Evolutionary conservation across 1,140 invertebrate species (phyloP).

Genomic region (Thaumetopoea pityocampa): DNA sequence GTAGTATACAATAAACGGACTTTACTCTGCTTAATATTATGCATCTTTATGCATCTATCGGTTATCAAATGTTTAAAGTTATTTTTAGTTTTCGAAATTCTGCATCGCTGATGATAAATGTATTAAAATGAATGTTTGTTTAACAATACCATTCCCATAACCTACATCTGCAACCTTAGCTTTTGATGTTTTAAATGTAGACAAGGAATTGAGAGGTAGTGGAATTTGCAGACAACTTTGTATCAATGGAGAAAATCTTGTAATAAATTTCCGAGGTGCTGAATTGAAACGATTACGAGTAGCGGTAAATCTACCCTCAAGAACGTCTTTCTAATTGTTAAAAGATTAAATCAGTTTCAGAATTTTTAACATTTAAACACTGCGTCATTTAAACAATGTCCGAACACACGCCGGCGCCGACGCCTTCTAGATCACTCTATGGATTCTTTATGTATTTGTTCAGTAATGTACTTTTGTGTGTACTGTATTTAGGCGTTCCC

Average conservation of each 20-base stretch:
- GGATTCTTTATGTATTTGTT: conserved; percentile 92
- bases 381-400: conserved; percentile 79
- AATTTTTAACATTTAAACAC: conserved; percentile 11
- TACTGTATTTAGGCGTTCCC: conserved; percentile 91
- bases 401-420: conserved; percentile 87
- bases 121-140: too few species aligned
- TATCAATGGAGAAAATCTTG: conserved; percentile 25
- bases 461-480: conserved; percentile 84
- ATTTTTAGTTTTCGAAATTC: too few species aligned
- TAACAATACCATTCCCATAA: conserved; percentile 43
- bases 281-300: conserved; percentile 51
- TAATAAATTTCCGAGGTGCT: conserved; percentile 37
- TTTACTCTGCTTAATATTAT: too few species aligned
- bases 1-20: too few species aligned
- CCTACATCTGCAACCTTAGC: conserved; percentile 33
- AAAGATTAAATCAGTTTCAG: conserved; percentile 43
- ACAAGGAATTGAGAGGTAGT: conserved; percentile 55
- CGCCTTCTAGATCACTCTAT: conserved; percentile 89
- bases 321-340: conserved; percentile 49
- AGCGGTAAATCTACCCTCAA: conserved; percentile 50
- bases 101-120: too few species aligned
- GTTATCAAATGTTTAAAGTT: too few species aligned
- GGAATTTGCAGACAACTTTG: conserved; percentile 32
- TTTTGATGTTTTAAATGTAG: conserved; percentile 49
- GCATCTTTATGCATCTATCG: too few species aligned